Evolutionary conservation across 2,888 invertebrate genomes (phyloP), one percentile per base, ranked within the genome.

Genomic region (Eupithecia pulchellata): DNA sequence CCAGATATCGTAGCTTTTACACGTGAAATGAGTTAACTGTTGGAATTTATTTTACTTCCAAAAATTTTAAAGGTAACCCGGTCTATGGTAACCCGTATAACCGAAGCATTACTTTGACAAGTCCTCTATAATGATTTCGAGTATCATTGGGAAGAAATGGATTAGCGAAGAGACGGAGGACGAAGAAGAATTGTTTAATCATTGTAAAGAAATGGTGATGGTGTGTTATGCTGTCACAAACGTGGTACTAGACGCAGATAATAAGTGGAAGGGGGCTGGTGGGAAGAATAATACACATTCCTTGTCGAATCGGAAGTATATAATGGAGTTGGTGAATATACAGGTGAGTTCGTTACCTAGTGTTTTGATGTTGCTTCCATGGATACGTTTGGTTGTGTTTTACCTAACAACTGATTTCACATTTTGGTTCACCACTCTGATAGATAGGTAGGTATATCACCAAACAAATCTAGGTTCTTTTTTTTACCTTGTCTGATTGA

Each of bases 151-250:
- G 75, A 92, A 89, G 74, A 92, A 91, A 88, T 95, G 95, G 95
- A 89, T 96, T 29, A 95, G 95, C 75, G 88, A 94, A 64, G 95
- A 95, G 81, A 90, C 90, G 1, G 82, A 86, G 1, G 95, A 95
- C 1, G 93, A 94, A 73, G 91, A 92, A 69, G 91, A 89, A 42
- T 79, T 95, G 32, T 96, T 95, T 79, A 82, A 79, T 47, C 93
- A 94, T 74, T 95, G 95, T 77, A 92, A 89, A 68, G 93, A 95
- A 77, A 91, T 96, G 85, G 93, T 94, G 78, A 84, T 84, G 30
- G 94, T 92, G 73, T 92, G 92, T 89, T 86, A 90, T 89, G 86
- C 91, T 77, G 86, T 93, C 30, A 93, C 91, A 1, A 92, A 90
- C 84, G 89, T 93, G 69, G 82, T 94, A 75, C 86, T 93, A 73